Conservation (phyloP, 1,140 invertebrate genomes). For the Goniozus legneri region DNA sequence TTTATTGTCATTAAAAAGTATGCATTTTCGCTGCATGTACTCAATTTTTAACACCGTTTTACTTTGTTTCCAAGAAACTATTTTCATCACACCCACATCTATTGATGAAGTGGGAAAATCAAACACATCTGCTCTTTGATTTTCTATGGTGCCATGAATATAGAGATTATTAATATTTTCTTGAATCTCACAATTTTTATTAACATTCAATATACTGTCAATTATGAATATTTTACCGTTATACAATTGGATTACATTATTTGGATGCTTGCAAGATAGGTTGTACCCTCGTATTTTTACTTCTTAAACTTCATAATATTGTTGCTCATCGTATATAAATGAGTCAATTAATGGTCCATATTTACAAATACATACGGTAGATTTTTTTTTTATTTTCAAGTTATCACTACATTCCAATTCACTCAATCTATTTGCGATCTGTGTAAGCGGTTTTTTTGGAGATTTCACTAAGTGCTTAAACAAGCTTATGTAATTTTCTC, state of each 20-base stretch:
- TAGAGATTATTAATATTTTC: not conserved
- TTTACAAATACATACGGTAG: not conserved
- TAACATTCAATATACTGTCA: no score
- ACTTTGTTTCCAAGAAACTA: not conserved
- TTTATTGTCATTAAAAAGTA: not conserved
- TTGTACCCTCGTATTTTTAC: not conserved
- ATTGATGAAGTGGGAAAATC: not conserved
- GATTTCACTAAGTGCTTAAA: not conserved
- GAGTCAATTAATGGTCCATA: not conserved
- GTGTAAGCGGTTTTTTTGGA: not conserved
- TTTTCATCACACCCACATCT: not conserved
- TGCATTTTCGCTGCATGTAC: no score
- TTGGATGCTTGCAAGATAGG: not conserved
- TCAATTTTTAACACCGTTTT: no score
- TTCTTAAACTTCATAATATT: not conserved
- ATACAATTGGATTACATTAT: not conserved
- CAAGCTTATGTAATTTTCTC: conserved; percentile 4
- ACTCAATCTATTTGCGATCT: conserved; percentile 1
- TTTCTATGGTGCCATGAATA: no score
- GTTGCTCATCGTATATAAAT: not conserved
- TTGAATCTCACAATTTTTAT: not conserved
- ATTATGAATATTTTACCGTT: no score
- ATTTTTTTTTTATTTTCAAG: not conserved
- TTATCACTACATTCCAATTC: not conserved
- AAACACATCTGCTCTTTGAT: no score